Conservation (phyloP, 2,888 invertebrate genomes). For the Drosophila rellima region DNA sequence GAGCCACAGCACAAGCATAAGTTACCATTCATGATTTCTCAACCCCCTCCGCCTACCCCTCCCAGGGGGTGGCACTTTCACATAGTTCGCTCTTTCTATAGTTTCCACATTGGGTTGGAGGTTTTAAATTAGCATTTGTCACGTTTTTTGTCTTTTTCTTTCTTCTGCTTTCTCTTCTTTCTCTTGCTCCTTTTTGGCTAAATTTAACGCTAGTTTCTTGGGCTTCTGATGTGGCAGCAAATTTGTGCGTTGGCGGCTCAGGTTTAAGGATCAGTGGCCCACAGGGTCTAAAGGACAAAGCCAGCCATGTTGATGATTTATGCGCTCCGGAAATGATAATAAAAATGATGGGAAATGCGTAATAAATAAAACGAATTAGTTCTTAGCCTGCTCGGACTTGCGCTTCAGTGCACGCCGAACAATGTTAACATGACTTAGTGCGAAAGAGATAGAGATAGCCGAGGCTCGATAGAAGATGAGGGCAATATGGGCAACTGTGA, state of each 20-base stretch:
- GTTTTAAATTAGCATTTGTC: conserved; percentile 84
- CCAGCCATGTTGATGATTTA: conserved; percentile 70
- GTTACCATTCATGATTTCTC: conserved; percentile 75
- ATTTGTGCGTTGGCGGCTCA: conserved; percentile 47
- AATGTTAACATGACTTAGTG: conserved; percentile 12
- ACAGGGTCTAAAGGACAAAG: conserved; percentile 43
- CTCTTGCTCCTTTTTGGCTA: conserved; percentile 21
- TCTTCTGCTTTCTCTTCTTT: conserved; percentile 10
- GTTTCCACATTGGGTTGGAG: conserved; percentile 63
- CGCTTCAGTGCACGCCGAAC: conserved; percentile 56
- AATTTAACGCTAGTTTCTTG: conserved; percentile 77
- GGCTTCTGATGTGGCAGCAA: conserved; percentile 61
- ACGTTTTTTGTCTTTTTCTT: conserved; percentile 64
- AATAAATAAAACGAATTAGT: conserved; percentile 78
- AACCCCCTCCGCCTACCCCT: not conserved
- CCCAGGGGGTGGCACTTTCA: conserved; percentile 30
- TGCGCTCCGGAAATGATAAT: conserved; percentile 78
- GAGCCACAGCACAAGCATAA: conserved; percentile 59
- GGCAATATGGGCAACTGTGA: not conserved
- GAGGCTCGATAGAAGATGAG: not conserved
- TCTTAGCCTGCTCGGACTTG: conserved; percentile 42
- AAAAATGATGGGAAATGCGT: conserved; percentile 78
- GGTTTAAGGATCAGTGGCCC: conserved; percentile 35
- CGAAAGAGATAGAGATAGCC: conserved; percentile 5
- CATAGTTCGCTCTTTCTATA: conserved; percentile 25